Percentiles rank a stretch among this genome's conserved stretches.
These are phyloP conservation scores for Gobiocypris rarus DNA, from an alignment of 2,113 vertebrate genomes.

Conservation along the genomic window DNA sequence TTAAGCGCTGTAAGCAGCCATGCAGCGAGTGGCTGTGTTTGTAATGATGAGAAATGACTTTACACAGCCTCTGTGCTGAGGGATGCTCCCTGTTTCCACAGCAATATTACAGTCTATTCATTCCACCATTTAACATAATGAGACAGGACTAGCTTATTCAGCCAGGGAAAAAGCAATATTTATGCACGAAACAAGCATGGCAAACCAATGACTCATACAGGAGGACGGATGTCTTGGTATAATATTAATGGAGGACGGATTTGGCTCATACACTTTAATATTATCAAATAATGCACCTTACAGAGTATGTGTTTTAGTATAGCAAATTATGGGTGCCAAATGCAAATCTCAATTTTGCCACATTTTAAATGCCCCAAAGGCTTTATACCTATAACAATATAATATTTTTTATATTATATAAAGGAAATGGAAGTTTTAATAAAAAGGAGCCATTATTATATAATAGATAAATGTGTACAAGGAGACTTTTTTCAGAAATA, in stretches of 20 bases:
- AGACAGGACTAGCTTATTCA: constrained; percentile 7
- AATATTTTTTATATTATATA: background rate
- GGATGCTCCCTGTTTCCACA: constrained; percentile 29
- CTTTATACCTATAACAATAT: background rate
- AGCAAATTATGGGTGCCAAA: background rate
- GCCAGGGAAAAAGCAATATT: constrained; percentile 38
- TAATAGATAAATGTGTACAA: background rate
- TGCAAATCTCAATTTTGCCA: background rate
- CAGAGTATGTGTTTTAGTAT: background rate
- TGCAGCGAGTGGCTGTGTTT: background rate
- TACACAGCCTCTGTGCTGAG: constrained; percentile 6
- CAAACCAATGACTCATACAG: background rate
- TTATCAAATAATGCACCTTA: background rate
- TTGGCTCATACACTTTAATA: background rate
- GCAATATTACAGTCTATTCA: constrained; percentile 26
- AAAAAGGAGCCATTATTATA: background rate
- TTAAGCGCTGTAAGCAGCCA: background rate
- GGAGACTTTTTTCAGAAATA: background rate
- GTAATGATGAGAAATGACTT: constrained; percentile 37
- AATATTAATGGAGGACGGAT: background rate
- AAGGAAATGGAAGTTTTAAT: background rate
- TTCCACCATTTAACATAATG: constrained; percentile 20
- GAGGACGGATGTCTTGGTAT: background rate
- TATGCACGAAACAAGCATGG: constrained; percentile 3
- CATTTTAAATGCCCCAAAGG: background rate